Percentiles rank a stretch among this genome's conserved stretches.
Conservation (phyloP, 2,113 vertebrate genomes). For the Malurus melanocephalus region DNA sequence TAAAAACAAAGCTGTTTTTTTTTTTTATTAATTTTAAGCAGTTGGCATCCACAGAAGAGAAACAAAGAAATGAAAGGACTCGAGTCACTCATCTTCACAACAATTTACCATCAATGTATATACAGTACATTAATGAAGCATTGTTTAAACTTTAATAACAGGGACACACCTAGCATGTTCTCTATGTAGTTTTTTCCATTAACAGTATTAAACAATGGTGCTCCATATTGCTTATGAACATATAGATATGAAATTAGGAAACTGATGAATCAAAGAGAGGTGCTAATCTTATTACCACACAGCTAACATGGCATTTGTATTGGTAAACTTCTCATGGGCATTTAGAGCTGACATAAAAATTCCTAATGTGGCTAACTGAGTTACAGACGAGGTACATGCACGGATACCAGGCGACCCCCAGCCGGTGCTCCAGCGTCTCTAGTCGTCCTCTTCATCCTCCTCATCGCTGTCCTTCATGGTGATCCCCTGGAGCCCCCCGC, state of each 20-base stretch:
- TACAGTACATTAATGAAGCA: constrained; percentile 92
- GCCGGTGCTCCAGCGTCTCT: constrained; percentile 64
- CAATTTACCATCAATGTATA: constrained; percentile 90
- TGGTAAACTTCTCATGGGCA: constrained; percentile 91
- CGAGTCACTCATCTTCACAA: constrained; percentile 84
- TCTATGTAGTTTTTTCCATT: constrained; percentile 86
- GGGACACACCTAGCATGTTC: constrained; percentile 85
- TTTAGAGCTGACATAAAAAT: constrained; percentile 91
- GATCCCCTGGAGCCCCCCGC: constrained; percentile 93
- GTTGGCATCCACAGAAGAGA: constrained; percentile 88
- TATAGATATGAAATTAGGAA: constrained; percentile 90
- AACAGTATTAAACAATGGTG: constrained; percentile 94
- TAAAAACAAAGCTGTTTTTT: constrained; percentile 67
- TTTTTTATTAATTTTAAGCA: constrained; percentile 83
- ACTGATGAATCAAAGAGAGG: constrained; percentile 84
- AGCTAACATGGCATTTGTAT: constrained; percentile 94
- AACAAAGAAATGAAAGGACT: constrained; percentile 86
- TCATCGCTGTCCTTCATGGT: constrained; percentile 99
- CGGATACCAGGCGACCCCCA: constrained; percentile 86
- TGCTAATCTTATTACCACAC: constrained; percentile 91
- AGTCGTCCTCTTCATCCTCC: constrained; percentile 90
- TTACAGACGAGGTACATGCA: constrained; percentile 96
- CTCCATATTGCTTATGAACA: constrained; percentile 99
- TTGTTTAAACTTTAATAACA: constrained; percentile 90
- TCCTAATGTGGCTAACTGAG: constrained; percentile 96